phyloP scores from a whole-genome alignment of 2,888 invertebrate genomes.

The Drosophila formosana region DNA sequence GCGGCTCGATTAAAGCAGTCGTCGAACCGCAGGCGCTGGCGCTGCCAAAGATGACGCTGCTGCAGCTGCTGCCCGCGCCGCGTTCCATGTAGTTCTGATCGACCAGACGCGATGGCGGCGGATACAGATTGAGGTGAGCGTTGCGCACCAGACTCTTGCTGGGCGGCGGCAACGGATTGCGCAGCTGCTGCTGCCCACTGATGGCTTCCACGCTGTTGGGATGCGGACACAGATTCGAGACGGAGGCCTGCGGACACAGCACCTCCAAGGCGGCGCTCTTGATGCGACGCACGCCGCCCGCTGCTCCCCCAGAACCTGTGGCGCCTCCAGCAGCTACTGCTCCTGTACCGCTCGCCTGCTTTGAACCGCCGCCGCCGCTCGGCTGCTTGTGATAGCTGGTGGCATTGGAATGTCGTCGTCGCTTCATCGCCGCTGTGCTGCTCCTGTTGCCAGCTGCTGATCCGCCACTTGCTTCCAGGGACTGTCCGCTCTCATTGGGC shows the following conservation, averaged over 20 bases:
- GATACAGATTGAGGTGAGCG: constrained; percentile 89
- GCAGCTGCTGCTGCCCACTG: constrained; percentile 87
- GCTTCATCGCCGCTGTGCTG: constrained; percentile 69
- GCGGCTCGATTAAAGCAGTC: constrained; percentile 81
- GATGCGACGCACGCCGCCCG: constrained; percentile 87
- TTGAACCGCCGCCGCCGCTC: constrained; percentile 42
- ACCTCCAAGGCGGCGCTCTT: constrained; percentile 90
- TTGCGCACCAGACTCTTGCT: constrained; percentile 90
- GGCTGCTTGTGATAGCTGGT: constrained; percentile 80
- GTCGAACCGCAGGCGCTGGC: constrained; percentile 77
- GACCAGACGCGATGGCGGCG: constrained; percentile 70
- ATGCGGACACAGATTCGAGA: constrained; percentile 91
- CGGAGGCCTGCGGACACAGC: constrained; percentile 89
- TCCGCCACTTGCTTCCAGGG: constrained; percentile 7
- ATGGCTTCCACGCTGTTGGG: constrained; percentile 93
- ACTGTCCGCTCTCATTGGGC: constrained; percentile 14
- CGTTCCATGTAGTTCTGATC: constrained; percentile 71
- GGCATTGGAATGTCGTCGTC: constrained; percentile 85
- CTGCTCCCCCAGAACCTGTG: constrained; percentile 30
- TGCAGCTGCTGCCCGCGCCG: constrained; percentile 61
- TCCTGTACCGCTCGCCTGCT: constrained; percentile 38
- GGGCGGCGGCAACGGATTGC: constrained; percentile 90
- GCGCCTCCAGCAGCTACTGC: constrained; percentile 68
- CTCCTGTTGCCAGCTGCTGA: constrained; percentile 22
- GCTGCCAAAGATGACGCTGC: constrained; percentile 78